Base-by-base conservation (phyloP, 1,140 invertebrate species). In the Drosophila tani region DNA sequence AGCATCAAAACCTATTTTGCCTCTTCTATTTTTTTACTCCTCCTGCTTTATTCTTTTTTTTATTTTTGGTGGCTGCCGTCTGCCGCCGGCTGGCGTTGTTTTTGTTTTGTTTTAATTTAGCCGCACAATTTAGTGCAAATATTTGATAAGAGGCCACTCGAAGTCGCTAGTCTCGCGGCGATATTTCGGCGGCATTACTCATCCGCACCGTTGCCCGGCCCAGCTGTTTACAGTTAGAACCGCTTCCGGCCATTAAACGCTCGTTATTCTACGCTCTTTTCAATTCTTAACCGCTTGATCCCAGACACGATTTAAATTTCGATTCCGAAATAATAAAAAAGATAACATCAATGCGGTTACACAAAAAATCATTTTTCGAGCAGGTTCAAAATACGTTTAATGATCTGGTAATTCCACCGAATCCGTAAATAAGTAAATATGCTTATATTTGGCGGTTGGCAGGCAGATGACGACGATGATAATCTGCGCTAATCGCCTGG, bases 81-180 rank as follows among this genome's bases (percentile, higher is more conserved):
- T 78, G 60, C 47, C 58, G 59, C 17, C 38, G 43, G 41, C 32
- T 29, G 77, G n/a, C 32, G 29, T 69, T 80, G 75, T 76, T 66
- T 51, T 53, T 73, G 53, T 45, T 76, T 82, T 87, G 55, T 66
- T 87, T 84, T 84, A 84, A 90, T 88, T 88, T 88, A 84, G 85
- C 74, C 68, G 73, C 84, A 81, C 81, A 88, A 81, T 88, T 88
- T 84, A 88, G 85, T 68, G 53, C 85, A 88, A 88, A 88, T 88
- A 84, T 88, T 84, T 87, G 84, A 87, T 88, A 88, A 88, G 85
- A 62, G 81, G 60, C 43, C 63, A 19, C 55, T 45, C 77, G 56
- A 65, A 46, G 12, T 57, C 64, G 24, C 57, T 59, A 29, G 63
- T 65, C 63, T 65, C 27, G 40, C 66, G 51, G 58, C 73, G 59